Evolutionary conservation across 2,797 vertebrate genomes (phyloP).

Genomic region (Oophaga sylvatica): DNA sequence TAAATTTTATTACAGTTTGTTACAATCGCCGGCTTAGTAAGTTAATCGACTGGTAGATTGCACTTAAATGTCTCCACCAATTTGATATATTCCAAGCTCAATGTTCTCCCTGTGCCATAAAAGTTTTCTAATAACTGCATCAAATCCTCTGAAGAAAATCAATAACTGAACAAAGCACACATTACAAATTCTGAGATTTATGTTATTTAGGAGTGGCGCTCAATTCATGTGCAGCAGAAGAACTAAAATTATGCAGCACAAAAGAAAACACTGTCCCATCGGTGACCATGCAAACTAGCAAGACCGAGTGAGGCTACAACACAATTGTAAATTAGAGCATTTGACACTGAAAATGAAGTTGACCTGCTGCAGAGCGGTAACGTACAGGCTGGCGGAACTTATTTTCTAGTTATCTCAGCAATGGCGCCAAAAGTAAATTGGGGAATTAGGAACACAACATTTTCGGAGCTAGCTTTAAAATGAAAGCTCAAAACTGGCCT

Average conservation of each 20-base stretch:
- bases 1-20: neutral
- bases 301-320: neutral
- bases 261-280: neutral
- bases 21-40: constrained; percentile 8
- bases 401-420: neutral
- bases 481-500: too few relatives aligned
- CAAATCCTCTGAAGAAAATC: neutral
- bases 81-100: neutral
- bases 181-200: constrained; percentile 11
- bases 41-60: constrained; percentile 5
- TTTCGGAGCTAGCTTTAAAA: neutral
- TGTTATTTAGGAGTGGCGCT: neutral
- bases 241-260: neutral
- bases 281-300: neutral
- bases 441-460: neutral
- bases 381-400: neutral
- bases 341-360: neutral
- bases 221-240: neutral
- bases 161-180: constrained; percentile 22
- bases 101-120: neutral
- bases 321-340: neutral
- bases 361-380: neutral
- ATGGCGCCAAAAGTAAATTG: neutral
- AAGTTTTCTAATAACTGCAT: constrained; percentile 15
- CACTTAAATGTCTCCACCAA: neutral